These are phyloP conservation scores for Coboldia fuscipes DNA, from an alignment of 1,140 invertebrate genomes.

Conservation along the genomic window DNA sequence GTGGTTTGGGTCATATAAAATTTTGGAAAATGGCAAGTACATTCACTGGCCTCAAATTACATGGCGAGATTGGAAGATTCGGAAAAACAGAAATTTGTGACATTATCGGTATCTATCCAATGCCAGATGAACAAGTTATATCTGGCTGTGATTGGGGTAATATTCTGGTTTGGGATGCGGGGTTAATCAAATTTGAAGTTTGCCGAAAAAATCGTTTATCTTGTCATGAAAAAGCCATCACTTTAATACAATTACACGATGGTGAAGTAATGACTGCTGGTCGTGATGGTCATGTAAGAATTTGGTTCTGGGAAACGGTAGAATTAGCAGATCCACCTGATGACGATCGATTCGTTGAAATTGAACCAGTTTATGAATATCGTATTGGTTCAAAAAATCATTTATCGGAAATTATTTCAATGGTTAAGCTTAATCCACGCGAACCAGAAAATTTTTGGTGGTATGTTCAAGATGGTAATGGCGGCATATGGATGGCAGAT, in stretches of 20 bases:
- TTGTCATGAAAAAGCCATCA: conserved; percentile 51
- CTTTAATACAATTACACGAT: conserved; percentile 44
- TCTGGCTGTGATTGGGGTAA: conserved; percentile 79
- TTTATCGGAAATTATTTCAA: conserved; percentile 11
- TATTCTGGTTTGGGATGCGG: conserved; percentile 71
- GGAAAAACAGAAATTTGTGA: conserved; percentile 79
- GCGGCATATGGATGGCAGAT: conserved; percentile 61
- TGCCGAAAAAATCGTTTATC: conserved; percentile 38
- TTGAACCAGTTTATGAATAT: conserved; percentile 62
- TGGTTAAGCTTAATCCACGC: conserved; percentile 12
- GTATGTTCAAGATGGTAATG: conserved; percentile 44
- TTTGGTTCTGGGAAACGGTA: conserved; percentile 76
- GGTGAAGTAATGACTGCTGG: conserved; percentile 40
- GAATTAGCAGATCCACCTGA: conserved; percentile 58
- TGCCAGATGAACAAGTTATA: conserved; percentile 70
- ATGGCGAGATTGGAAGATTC: conserved; percentile 67
- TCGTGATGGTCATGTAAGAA: conserved; percentile 57
- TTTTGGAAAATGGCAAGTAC: conserved; percentile 85
- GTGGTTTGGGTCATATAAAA: conserved; percentile 61
- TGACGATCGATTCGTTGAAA: conserved; percentile 52
- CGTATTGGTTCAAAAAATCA: conserved; percentile 8
- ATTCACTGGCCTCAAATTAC: conserved; percentile 74
- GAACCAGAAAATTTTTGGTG: conserved; percentile 11
- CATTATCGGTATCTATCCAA: conserved; percentile 57
- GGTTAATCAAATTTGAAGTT: conserved; percentile 63